Percentiles rank a stretch among this genome's conserved stretches.
These are phyloP conservation scores for Mus spicilegus DNA, from an alignment of 2,113 vertebrate species.

Conservation along the genomic window DNA sequence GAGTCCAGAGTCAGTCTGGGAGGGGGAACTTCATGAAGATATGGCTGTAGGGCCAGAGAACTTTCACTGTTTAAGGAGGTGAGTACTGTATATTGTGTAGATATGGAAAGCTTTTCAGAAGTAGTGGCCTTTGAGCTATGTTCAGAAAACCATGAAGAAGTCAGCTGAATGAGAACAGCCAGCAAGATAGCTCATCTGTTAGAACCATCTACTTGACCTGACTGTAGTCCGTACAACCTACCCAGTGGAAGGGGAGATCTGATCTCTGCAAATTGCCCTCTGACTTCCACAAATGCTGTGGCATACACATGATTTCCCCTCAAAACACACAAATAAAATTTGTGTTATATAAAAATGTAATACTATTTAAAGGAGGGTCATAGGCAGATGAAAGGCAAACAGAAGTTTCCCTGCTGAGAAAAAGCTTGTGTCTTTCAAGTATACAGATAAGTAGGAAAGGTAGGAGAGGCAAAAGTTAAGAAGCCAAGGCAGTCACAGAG, in stretches of 20 bases:
- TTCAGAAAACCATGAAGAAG: neutral
- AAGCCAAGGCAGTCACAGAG: too few relatives aligned
- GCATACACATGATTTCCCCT: neutral
- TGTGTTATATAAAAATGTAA: neutral
- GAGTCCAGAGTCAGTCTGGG: too few relatives aligned
- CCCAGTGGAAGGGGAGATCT: neutral
- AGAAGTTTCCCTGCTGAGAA: neutral
- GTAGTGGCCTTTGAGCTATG: neutral
- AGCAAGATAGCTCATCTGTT: neutral
- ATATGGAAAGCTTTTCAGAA: neutral
- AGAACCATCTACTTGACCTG: too few relatives aligned
- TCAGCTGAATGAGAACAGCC: too few relatives aligned
- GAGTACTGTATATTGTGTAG: neutral
- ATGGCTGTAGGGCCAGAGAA: too few relatives aligned
- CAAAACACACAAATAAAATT: neutral
- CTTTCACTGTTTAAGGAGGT: neutral
- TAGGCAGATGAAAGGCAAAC: neutral
- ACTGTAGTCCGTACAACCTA: neutral
- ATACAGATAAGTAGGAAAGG: too few relatives aligned
- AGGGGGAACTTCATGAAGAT: neutral
- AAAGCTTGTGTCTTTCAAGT: neutral
- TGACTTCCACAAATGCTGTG: neutral
- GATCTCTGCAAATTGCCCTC: too few relatives aligned
- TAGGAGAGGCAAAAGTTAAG: neutral
- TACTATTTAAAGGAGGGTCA: neutral